Base-by-base conservation (phyloP, 2,888 invertebrate genomes). In the Cantharis lateralis region DNA sequence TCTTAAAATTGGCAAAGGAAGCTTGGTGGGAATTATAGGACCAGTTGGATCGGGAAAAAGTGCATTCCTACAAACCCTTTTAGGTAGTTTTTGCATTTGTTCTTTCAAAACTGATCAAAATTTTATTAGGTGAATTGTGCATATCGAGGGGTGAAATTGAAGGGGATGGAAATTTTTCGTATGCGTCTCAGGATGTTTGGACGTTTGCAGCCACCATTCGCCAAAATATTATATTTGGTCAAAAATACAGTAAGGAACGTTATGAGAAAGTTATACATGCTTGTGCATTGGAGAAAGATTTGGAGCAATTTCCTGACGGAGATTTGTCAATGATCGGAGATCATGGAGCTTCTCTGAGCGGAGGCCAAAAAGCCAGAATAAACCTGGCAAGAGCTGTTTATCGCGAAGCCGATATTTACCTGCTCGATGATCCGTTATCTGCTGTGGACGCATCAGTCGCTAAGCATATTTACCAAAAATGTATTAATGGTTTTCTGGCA, bases 181-280 rank as follows among this genome's bases (percentile, higher is more conserved):
- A 96, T 87, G 94, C 95, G 0, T 91, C 94, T 80, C 96, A 96
- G 87, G 95, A 96, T 85, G 92, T 96, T 9, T 97, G 97, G 97
- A 91, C 95, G 0, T 95, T 94, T 85, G 92, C 93, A 0, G 91
- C 92, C 15, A 93, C 95, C 0, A 91, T 97, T 1, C 89, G 94
- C 70, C 95, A 96, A 84, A 97, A 97, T 88, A 95, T 97, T 82
- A 86, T 95, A 13, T 97, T 97, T 86, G 96, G 96, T 0, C 88
- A 91, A 80, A 88, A 91, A 0, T 94, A 89, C 84, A 90, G 93
- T 78, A 89, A 90, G 70, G 89, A 89, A 74, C 90, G 91, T 83
- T 93, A 93, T 82, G 86, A 88, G 28, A 86, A 87, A 62, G 92
- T 93, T 0, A 90, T 93, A 4, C 89, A 89, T 82, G 93, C 92